Percentiles rank a stretch among this genome's conserved stretches.
These are phyloP conservation scores for Cinara cedri DNA, from an alignment of 2,888 invertebrate species.

Conservation along the genomic window DNA sequence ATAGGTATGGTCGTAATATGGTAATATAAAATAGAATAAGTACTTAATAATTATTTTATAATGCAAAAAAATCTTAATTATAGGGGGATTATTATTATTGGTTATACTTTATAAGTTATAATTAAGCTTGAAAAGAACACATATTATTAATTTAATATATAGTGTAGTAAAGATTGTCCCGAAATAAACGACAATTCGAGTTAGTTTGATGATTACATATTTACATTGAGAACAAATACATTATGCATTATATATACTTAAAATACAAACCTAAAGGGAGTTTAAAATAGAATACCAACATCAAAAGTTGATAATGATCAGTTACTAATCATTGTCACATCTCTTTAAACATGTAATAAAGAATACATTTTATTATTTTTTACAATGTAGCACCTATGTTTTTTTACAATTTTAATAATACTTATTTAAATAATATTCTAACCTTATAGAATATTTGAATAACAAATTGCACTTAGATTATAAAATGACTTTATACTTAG, in stretches of 20 bases:
- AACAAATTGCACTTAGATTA: constrained; percentile 21
- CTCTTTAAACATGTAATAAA: too few species aligned
- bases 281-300: background rate
- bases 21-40: too few species aligned
- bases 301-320: constrained; percentile 26
- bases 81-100: background rate
- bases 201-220: constrained; percentile 4
- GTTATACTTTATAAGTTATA: too few species aligned
- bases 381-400: constrained; percentile 44
- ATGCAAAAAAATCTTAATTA: too few species aligned
- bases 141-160: background rate
- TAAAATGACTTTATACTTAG: too few species aligned
- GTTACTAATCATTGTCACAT: constrained; percentile 2
- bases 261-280: background rate
- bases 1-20: too few species aligned
- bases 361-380: too few species aligned
- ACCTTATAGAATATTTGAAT: background rate
- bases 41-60: too few species aligned
- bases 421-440: background rate
- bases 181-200: constrained; percentile 45
- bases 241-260: background rate
- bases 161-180: constrained; percentile 33
- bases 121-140: background rate
- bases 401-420: constrained; percentile 3
- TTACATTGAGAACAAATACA: constrained; percentile 1